A percentile compares a stretch with the other conserved stretches of the same genome.
These are phyloP conservation scores for Drosophila erecta DNA, from an alignment of 1,140 invertebrate species.

Conservation along the genomic window DNA sequence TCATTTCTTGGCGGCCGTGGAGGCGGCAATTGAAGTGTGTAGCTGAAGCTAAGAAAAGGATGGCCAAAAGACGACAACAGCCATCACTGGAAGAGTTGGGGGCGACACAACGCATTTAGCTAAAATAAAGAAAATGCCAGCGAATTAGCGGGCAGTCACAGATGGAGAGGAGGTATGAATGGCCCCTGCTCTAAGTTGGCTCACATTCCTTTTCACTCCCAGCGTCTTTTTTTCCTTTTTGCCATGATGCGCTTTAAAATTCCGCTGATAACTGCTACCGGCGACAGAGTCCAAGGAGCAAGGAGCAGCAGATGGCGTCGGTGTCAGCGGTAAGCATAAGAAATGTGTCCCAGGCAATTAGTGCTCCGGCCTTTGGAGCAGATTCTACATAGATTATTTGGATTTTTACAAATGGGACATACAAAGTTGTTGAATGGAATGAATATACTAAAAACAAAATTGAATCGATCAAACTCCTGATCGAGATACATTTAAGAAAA, in stretches of 20 bases:
- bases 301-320: constrained; percentile 62
- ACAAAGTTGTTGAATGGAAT: no score
- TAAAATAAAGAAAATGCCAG: constrained; percentile 82
- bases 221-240: constrained; percentile 16
- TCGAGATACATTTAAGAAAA: no score
- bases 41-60: constrained; percentile 31
- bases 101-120: constrained; percentile 69
- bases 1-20: constrained; percentile 70
- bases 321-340: constrained; percentile 74
- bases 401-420: neutral
- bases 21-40: constrained; percentile 57
- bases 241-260: constrained; percentile 75
- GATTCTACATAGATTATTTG: constrained; percentile 11
- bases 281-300: constrained; percentile 41
- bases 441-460: neutral
- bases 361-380: constrained; percentile 24
- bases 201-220: constrained; percentile 17
- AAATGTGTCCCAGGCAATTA: constrained; percentile 78
- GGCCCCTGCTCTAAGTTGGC: constrained; percentile 66
- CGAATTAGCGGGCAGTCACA: constrained; percentile 65
- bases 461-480: neutral
- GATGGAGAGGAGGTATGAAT: constrained; percentile 57
- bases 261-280: constrained; percentile 70
- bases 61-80: constrained; percentile 55
- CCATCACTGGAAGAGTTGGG: constrained; percentile 62